Base-by-base conservation (phyloP, 2,113 vertebrate species). In the Solea senegalensis region DNA sequence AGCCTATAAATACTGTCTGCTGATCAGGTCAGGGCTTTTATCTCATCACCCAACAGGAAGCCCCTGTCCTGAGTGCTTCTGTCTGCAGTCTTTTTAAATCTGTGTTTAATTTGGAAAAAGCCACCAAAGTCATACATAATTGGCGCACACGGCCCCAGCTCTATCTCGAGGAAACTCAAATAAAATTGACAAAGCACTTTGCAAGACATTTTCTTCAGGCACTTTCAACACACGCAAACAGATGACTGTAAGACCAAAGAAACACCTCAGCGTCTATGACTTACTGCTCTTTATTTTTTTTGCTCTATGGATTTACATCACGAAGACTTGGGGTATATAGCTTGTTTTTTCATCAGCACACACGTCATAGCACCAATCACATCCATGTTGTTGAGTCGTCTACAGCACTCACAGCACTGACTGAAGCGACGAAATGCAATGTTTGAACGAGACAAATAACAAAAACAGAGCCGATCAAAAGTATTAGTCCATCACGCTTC, bases 21-120 rank as follows among this genome's bases (percentile, higher is more conserved):
- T 82, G 79, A 84, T 87, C 84, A 11, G 56, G 67, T 55, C 3
- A 2, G 54, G 49, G 57, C 67, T 87, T 89, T 88, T 70, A 81
- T 88, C 88, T 89, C 70, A 81, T 88, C 88, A 88, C 58, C 61
- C 48, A 74, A 82, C 68, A 86, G 86, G 85, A 85, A 85, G 79
- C 83, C 69, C 74, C 74, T 50, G 52, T 69, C 74, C 74, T 50
- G 52, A 69, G 80, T 77, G 74, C 71, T 76, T 70, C 76, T 2
- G 58, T 71, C 60, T 46, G 21, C 44, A 10, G 46, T 15, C 60
- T 15, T 40, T 68, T 64, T 69, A 74, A 86, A 81, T 85, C 74
- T 84, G 80, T 73, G 52, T 82, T 65, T 83, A 63, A 83, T 88
- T 90, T 84, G 49, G 28, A 49, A 77, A 82, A 85, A 72, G 72